Base-by-base conservation (phyloP, 92 coral and sea anemone species). In the Porites rus region DNA sequence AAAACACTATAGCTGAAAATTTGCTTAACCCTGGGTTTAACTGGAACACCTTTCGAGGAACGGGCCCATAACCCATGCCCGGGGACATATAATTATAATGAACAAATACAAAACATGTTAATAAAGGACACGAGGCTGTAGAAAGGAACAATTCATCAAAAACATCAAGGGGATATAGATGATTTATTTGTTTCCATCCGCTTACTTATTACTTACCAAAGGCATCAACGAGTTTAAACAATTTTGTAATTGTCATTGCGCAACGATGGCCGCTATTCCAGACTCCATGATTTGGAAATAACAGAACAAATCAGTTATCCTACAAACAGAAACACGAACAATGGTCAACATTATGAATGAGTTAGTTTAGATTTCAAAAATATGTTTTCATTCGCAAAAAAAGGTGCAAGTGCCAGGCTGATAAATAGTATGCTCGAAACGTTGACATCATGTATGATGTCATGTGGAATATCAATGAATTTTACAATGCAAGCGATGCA, bases 191-290 rank as follows among this genome's bases (percentile, higher is more conserved):
- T 31, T 31, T 31, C 43, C 43, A 31, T 31, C 43, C 43, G 43
- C 43, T 75, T 75, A 66, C 25, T 56, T 75, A 11, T 22, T 20
- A 75, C 80, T 75, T 19, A 75, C 80, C 80, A 66, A 75, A 75
- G 80, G 67, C 80, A 58, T 75, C 80, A 56, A 75, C 24, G n/a
- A 75, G 80, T 75, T 75, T 59, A n/a, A 75, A 75, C 66, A 25
- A 11, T 54, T 58, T 58, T 65, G 59, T 65, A 67, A 75, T 59
- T 51, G 66, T 58, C 3, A 65, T 7, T 17, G 50, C 56, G 59
- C 66, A 58, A 56, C 50, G 59, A 22, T 56, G 80, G 69, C 69
- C 87, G 43, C 52, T 28, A 73, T 52, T 72, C 80, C 0, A 31
- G 43, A 31, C 43, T 31, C 43, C 43, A 31, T 31, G 43, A 31